phyloP scores from a whole-genome alignment of 1,140 invertebrate genomes.

The Bombus breviceps region DNA sequence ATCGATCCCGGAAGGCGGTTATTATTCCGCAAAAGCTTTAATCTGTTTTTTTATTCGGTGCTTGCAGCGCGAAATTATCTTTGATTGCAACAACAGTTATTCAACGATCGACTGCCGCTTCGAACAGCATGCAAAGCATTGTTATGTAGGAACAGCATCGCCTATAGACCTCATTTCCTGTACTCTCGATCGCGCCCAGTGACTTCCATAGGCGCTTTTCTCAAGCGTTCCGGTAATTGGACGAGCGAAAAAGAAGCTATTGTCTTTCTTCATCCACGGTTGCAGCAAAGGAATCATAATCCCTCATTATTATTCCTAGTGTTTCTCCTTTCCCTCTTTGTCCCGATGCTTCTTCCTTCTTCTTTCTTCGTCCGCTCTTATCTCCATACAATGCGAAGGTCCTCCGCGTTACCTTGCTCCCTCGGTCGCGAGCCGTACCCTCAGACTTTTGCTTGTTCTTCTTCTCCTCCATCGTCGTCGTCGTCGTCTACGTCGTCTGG shows the following conservation, averaged over 20 bases:
- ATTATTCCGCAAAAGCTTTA: neutral
- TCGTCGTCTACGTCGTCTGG: neutral
- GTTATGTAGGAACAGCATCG: slow-evolving; percentile 47
- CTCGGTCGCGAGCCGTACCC: slow-evolving; percentile 23
- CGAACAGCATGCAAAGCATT: slow-evolving; percentile 39
- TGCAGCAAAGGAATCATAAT: slow-evolving; percentile 52
- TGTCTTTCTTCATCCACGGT: slow-evolving; percentile 44
- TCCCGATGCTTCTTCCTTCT: slow-evolving; percentile 8
- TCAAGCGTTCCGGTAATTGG: slow-evolving; percentile 64
- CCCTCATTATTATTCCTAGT: slow-evolving; percentile 58
- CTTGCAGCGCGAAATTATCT: slow-evolving; percentile 28
- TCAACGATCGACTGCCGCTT: slow-evolving; percentile 38
- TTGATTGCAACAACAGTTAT: slow-evolving; percentile 40
- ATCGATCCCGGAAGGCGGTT: slow-evolving; percentile 2
- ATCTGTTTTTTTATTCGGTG: neutral
- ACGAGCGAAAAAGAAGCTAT: slow-evolving; percentile 61
- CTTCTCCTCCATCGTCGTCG: neutral
- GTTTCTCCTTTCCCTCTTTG: slow-evolving; percentile 34
- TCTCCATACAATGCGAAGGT: slow-evolving; percentile 47
- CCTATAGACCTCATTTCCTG: slow-evolving; percentile 45
- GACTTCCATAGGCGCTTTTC: slow-evolving; percentile 57
- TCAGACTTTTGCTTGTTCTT: slow-evolving; percentile 21
- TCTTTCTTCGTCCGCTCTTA: slow-evolving; percentile 33
- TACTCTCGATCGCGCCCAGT: slow-evolving; percentile 54
- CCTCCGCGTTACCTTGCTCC: slow-evolving; percentile 36